Base-by-base conservation (phyloP, 2,113 vertebrate genomes). In the Xyrauchen texanus region DNA sequence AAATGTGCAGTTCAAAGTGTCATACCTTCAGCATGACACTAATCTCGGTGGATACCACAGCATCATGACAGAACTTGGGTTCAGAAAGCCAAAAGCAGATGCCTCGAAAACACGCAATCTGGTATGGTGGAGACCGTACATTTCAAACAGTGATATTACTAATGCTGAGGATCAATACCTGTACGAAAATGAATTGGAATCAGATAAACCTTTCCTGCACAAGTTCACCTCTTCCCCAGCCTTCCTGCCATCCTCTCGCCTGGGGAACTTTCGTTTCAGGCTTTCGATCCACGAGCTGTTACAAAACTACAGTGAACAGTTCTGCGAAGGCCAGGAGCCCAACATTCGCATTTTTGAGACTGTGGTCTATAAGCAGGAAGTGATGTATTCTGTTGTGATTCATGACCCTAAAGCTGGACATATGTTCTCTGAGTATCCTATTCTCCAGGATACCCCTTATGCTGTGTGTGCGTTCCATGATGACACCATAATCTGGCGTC, bases 111-210 rank as follows among this genome's bases (percentile, higher is more conserved):
- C 21, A 34, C 21, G 21, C 21, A 34, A 49, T 61, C 76, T 79
- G 52, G 58, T 71, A 34, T 79, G 68, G 68, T 79, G 77, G 77
- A 79, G 77, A 11, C 44, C 51, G 52, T 52, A 68, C n/a, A 57
- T 79, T 15, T 64, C 77, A 13, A 53, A 7, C 5, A 7, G 0
- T 4, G 68, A 71, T 12, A 79, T 71, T 52, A 34, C 21, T 11
- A 8, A 16, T 0, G 68, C 77, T 12, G 67, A 79, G 68, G 0
- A 1, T 3, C 34, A 2, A 7, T 70, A 63, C 49, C 44, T 79
- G 60, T 0, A 46, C 4, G 2, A 8, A 0, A 0, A 64, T 3
- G 9, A 3, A 16, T n/a, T 0, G 13, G 0, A 6, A 45, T 6
- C 4, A 47, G 8, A 21, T 3, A 74, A 74, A 45, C 5, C 44